Percentiles rank a stretch among this genome's conserved stretches.
These are phyloP conservation scores for Hymenopus coronatus DNA, from an alignment of 2,888 invertebrate genomes.

Conservation along the genomic window DNA sequence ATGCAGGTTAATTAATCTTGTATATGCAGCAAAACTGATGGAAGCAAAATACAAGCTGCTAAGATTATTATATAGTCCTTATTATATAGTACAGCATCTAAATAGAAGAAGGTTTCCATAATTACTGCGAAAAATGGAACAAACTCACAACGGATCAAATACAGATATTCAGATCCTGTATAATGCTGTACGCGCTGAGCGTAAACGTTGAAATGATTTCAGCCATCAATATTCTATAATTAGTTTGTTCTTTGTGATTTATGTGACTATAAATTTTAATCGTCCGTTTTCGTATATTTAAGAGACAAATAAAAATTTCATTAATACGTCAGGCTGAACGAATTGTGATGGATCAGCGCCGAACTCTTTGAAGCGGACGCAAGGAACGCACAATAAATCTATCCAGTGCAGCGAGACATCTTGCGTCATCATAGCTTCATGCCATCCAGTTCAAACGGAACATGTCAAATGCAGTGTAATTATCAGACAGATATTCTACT, in stretches of 20 bases:
- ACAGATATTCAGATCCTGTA: too few species aligned
- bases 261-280: neutral
- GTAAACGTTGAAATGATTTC: too few species aligned
- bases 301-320: neutral
- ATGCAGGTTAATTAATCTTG: too few species aligned
- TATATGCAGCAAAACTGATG: too few species aligned
- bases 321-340: neutral
- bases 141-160: too few species aligned
- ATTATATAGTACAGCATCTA: too few species aligned
- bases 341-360: neutral
- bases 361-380: neutral
- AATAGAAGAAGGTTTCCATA: too few species aligned
- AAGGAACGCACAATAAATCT: neutral
- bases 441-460: neutral
- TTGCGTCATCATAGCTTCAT: neutral
- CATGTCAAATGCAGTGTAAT: neutral
- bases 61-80: too few species aligned
- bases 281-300: neutral
- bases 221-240: neutral
- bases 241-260: neutral
- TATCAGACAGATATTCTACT: too few species aligned
- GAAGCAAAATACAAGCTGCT: too few species aligned
- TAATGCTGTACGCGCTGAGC: too few species aligned
- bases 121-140: too few species aligned
- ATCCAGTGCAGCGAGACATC: neutral